Percentiles rank a stretch among this genome's conserved stretches.
phyloP scores from a whole-genome alignment of 2,797 vertebrate species.

The Bucorvus abyssinicus region DNA sequence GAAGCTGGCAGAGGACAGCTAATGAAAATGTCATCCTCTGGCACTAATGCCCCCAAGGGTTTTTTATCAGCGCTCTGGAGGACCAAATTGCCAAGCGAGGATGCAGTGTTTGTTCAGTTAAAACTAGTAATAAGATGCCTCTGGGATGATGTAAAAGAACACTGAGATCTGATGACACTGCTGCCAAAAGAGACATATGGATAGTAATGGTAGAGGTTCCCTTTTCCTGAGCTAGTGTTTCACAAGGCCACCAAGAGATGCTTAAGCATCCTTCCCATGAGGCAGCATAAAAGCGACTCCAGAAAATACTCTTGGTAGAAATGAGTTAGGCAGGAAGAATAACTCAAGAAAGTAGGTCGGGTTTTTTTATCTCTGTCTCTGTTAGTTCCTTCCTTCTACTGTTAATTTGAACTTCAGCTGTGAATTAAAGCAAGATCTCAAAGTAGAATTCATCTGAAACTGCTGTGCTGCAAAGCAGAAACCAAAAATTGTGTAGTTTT shows the following conservation, averaged over 20 bases:
- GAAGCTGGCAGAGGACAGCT: neutral
- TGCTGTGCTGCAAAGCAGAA: neutral
- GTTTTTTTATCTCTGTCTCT: neutral
- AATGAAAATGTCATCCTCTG: neutral
- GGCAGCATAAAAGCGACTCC: neutral
- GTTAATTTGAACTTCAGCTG: neutral
- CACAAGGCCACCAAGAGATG: neutral
- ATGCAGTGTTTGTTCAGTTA: neutral
- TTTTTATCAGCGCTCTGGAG: neutral
- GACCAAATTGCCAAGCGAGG: neutral
- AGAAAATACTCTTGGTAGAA: neutral
- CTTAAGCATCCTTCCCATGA: neutral
- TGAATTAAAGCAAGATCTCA: neutral
- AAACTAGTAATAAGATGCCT: neutral
- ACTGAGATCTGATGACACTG: neutral
- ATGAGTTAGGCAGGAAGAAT: neutral
- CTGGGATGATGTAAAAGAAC: neutral
- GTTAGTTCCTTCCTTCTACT: neutral
- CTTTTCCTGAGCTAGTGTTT: neutral
- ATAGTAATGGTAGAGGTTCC: neutral
- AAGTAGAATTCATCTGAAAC: neutral
- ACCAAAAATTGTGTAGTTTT: neutral
- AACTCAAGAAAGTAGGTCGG: neutral
- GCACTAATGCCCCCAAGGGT: neutral
- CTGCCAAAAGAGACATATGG: conserved; percentile 7